Base-by-base conservation (phyloP, 2,888 invertebrate genomes). In the Coleophora flavipennella region DNA sequence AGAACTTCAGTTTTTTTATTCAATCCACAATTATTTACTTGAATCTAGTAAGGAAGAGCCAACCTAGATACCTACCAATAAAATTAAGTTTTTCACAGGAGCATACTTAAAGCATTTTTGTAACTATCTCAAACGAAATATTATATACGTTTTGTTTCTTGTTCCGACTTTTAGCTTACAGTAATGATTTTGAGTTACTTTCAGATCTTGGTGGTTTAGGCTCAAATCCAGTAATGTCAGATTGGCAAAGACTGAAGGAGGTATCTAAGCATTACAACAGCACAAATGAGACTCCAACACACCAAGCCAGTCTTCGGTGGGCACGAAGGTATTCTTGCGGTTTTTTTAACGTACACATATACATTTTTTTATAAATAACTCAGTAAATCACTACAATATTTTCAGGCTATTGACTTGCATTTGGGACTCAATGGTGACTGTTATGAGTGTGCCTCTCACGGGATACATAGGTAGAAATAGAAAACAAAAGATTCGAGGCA, bases 381-480 rank as follows among this genome's bases (percentile, higher is more conserved):
- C 6, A 20, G 20, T 3, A 20, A 20, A 20, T 20, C 3, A 20
- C 20, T 20, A 6, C 6, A 20, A 7, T 0, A 28, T 11, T 68
- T 67, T 20, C 49, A 85, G 93, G 41, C 90, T 97, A 28, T 71
- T 97, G 36, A 95, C 95, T 0, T 94, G 94, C 55, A 95, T 96
- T 59, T 97, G 97, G 97, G 92, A 93, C 31, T 94, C 94, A 0
- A 92, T 96, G 87, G 91, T 97, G 43, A 92, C 92, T 11, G 94
- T 97, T 1, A 77, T 97, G 11, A 94, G 96, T 34, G 90, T 91
- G 0, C 91, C 93, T 0, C 73, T 95, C 39, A 90, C 89, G 1
- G 90, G 80, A 8, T 72, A 71, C 42, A 68, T 67, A 31, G 75
- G 74, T 36, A 68, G 67, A 31, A 75, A 74, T 36, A 72, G 61